Evolutionary conservation across 2,113 vertebrate genomes (phyloP), one percentile per base, ranked within the genome.

Genomic region (Mesocricetus auratus): DNA sequence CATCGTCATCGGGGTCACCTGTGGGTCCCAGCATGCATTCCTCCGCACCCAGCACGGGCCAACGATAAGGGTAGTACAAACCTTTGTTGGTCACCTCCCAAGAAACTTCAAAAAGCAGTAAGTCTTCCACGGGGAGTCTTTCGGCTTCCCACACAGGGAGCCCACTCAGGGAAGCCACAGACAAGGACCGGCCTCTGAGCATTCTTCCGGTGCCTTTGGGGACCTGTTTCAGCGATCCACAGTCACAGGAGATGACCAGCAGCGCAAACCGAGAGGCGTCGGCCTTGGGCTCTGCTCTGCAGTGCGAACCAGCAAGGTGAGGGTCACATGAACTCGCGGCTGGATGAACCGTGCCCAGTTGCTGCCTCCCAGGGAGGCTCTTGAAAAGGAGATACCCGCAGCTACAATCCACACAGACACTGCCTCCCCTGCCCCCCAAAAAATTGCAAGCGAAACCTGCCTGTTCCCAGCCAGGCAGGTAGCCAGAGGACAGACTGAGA

Each of bases 61-160:
- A 45, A 33, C 15, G 62, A 86, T 60, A 39, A 36, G 31, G 0
- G 7, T 1, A 74, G 66, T 92, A 98, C 98, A 96, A 94, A 99
- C 99, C 99, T 99, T 99, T 99, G 98, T 99, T 99, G 86, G 99
- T 99, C 92, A 99, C 99, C 97, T 99, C 99, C 99, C 99, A 99
- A 69, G 99, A 98, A 24, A 99, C 98, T 98, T 99, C 99, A 36
- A 99, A 99, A 39, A 99, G 99, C 94, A 99, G 97, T 91, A 99
- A 96, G 73, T 99, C 99, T 50, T 99, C 99, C 95, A 99, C 98
- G 0, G 99, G 99, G 60, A 99, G 98, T 19, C 98, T 98, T 36
- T 99, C 99, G 1, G 99, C 99, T 36, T 99, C 99, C 99, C 99
- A 99, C 86, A 98, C 98, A 0, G 99, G 99, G 82, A 99, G 98